Evolutionary conservation across 2,888 invertebrate species (phyloP).

Genomic region (Adela reaumurella): DNA sequence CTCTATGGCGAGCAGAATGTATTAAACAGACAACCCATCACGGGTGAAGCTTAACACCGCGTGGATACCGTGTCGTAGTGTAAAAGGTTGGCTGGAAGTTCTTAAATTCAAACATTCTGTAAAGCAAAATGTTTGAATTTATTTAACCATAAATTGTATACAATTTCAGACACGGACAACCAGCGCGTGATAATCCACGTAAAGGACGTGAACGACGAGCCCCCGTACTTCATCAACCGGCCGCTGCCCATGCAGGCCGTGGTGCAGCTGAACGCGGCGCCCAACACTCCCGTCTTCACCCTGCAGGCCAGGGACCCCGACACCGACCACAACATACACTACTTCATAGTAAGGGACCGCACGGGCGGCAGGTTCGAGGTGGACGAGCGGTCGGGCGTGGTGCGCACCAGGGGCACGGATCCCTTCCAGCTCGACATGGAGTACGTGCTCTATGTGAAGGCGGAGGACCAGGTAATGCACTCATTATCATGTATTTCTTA

Average conservation of each 20-base stretch:
- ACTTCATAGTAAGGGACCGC: slow-evolving; percentile 91
- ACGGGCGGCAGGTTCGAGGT: slow-evolving; percentile 80
- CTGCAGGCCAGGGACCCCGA: slow-evolving; percentile 95
- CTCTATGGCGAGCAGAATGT: too few species aligned
- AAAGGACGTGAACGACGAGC: slow-evolving; percentile 95
- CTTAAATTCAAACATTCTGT: too few species aligned
- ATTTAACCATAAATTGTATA: too few species aligned
- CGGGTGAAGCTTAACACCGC: too few species aligned
- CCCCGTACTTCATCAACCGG: slow-evolving; percentile 94
- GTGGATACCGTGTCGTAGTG: too few species aligned
- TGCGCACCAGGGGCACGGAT: slow-evolving; percentile 86
- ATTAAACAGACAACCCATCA: too few species aligned
- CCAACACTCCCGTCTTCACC: slow-evolving; percentile 95
- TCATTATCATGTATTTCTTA: too few species aligned
- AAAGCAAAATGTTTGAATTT: too few species aligned
- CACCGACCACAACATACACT: slow-evolving; percentile 93
- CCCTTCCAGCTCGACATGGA: slow-evolving; percentile 94
- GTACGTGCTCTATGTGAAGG: slow-evolving; percentile 93
- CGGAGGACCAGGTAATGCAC: slow-evolving; percentile 90
- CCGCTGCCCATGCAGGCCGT: slow-evolving; percentile 97
- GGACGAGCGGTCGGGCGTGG: slow-evolving; percentile 88
- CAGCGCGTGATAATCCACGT: slow-evolving; percentile 93
- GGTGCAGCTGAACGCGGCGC: slow-evolving; percentile 91
- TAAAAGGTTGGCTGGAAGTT: too few species aligned
- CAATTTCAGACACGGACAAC: slow-evolving; percentile 83